These are phyloP conservation scores for Tichodroma muraria DNA, from an alignment of 2,113 vertebrate genomes.

Conservation along the genomic window DNA sequence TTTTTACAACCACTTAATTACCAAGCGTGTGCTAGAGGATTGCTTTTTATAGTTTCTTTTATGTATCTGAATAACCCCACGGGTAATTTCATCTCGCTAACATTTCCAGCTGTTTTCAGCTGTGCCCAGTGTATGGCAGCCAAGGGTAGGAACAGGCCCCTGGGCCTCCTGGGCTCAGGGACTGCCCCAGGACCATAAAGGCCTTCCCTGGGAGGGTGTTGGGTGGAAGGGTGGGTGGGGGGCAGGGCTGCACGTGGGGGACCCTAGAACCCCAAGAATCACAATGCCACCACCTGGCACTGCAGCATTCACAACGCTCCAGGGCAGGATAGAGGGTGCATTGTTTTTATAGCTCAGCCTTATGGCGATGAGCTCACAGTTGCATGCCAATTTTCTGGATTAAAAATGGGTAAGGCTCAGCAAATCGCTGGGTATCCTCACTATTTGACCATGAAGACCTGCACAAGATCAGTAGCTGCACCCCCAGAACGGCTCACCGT, in stretches of 20 bases:
- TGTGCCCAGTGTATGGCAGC: background rate
- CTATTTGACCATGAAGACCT: background rate
- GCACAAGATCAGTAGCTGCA: background rate
- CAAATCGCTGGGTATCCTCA: background rate
- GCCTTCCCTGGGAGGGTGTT: background rate
- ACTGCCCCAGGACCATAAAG: background rate
- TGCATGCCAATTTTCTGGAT: background rate
- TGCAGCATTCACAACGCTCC: background rate
- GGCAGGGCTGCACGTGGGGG: background rate
- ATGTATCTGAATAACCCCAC: background rate
- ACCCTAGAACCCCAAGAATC: rapidly evolving
- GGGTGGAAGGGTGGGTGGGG: background rate
- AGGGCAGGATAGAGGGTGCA: background rate
- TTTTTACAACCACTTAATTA: background rate
- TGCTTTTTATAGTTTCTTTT: background rate
- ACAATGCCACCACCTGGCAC: background rate
- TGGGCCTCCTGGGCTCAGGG: background rate
- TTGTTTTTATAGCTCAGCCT: background rate
- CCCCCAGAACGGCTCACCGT: background rate
- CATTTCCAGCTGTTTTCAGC: background rate
- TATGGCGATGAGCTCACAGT: background rate
- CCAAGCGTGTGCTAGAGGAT: background rate
- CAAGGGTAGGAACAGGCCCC: background rate
- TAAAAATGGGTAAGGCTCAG: background rate
- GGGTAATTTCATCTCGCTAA: background rate